Evolutionary conservation across 2,797 vertebrate genomes (phyloP).

Genomic region (Sebastes miniatus): DNA sequence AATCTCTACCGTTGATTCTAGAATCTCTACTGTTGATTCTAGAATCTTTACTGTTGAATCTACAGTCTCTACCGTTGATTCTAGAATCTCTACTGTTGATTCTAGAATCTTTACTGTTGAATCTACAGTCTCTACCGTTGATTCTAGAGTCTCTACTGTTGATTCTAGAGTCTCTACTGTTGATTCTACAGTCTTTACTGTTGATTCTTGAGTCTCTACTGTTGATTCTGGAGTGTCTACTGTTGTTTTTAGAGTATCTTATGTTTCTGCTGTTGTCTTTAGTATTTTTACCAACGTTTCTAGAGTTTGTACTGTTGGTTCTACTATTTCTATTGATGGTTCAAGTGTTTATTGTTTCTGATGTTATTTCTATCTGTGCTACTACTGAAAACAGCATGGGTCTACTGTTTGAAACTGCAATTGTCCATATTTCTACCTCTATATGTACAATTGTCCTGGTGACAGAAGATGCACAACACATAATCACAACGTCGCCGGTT

Average conservation of each 20-base stretch:
- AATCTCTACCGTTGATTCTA: background rate
- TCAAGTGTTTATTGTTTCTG: background rate
- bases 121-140: accelerated
- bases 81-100: accelerated
- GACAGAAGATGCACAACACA: background rate
- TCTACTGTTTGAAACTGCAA: too few species aligned
- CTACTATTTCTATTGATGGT: background rate
- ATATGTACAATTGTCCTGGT: background rate
- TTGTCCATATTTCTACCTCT: background rate
- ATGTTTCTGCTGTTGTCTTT: background rate
- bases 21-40: background rate
- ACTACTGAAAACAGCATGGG: too few species aligned
- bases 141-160: background rate
- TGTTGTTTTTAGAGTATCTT: background rate
- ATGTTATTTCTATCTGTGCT: too few species aligned
- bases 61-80: background rate
- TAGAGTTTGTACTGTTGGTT: background rate
- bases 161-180: background rate
- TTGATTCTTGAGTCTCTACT: background rate
- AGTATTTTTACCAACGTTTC: background rate
- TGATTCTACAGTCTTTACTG: background rate
- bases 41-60: background rate
- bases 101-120: background rate
- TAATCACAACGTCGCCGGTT: background rate
- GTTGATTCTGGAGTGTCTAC: background rate